Evolutionary conservation across 2,113 vertebrate species (phyloP), one percentile per base, ranked within the genome.

Genomic region (Etheostoma spectabile): DNA sequence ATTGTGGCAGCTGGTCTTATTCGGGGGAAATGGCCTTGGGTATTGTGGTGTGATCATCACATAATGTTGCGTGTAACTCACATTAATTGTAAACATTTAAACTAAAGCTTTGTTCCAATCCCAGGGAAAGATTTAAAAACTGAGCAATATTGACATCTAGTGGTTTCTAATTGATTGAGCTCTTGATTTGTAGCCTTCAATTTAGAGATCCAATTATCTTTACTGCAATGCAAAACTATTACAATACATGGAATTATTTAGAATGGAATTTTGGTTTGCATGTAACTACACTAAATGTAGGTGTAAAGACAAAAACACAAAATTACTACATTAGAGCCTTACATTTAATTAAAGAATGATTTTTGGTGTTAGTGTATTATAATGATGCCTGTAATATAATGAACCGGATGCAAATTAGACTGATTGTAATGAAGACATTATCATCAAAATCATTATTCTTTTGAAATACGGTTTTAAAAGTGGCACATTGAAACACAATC

Each of bases 121-220:
- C 6, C 33, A 27, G 22, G 10, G 2, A 79, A 49, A 46, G 19
- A 65, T 76, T 77, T 69, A 87, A 89, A 86, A 56, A 22, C 66
- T 74, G 59, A 84, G 83, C 85, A 89, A 89, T 74, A 71, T 63
- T 78, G 89, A 90, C 88, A 90, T 86, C 84, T 87, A 88, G 86
- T 87, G 87, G 83, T 73, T 60, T 63, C 3, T 69, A 45, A 35
- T 53, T 11, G 8, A 10, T 42, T 42, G 38, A 42, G 38, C 38
- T 42, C 38, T 10, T 11, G 10, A 11, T 42, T 11, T 42, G 38
- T 42, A 42, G 10, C 10, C 2, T 11, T 42, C 10, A 38, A 62
- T 78, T 56, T 24, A 51, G 35, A 66, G 22, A 79, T 24, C 35
- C 55, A 42, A 18, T 6, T 22, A 19, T 49, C 24, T 15, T 59